These are phyloP conservation scores for Scolanthus callimorphus DNA, from an alignment of 92 coral and sea anemone species.

Conservation along the genomic window DNA sequence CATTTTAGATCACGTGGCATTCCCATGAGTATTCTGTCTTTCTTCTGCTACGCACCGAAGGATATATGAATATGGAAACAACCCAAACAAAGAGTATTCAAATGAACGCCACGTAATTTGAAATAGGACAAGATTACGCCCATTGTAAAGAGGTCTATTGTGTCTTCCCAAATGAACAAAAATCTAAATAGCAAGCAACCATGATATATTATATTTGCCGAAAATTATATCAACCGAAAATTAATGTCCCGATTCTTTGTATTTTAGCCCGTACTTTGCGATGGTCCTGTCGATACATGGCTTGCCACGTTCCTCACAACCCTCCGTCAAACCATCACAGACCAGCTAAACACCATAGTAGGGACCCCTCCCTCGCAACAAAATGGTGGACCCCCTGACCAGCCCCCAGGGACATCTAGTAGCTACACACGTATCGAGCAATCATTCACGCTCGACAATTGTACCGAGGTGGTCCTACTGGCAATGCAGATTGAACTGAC, in stretches of 20 bases:
- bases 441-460: slow-evolving; percentile 53
- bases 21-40: too few species aligned
- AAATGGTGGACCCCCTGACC: slow-evolving; percentile 22
- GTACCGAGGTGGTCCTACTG: slow-evolving; percentile 72
- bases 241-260: not conserved
- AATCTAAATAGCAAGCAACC: too few species aligned
- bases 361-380: slow-evolving; percentile 17
- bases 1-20: too few species aligned
- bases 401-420: slow-evolving; percentile 35
- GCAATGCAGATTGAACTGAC: slow-evolving; percentile 77
- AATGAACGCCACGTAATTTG: too few species aligned
- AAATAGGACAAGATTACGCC: too few species aligned
- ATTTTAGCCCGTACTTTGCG: slow-evolving; percentile 80
- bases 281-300: slow-evolving; percentile 94
- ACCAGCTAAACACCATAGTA: slow-evolving; percentile 57
- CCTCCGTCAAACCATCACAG: slow-evolving; percentile 64
- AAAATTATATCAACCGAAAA: too few species aligned
- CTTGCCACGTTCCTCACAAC: slow-evolving; percentile 50
- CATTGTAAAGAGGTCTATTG: too few species aligned
- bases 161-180: too few species aligned
- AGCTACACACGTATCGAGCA: slow-evolving; percentile 53
- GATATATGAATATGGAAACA: too few species aligned
- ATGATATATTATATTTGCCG: too few species aligned
- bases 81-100: too few species aligned
- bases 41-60: too few species aligned